A percentile compares a stretch with the other conserved stretches of the same genome.
Evolutionary conservation across 2,888 invertebrate genomes (phyloP).

Genomic region (Apotomis turbidana): DNA sequence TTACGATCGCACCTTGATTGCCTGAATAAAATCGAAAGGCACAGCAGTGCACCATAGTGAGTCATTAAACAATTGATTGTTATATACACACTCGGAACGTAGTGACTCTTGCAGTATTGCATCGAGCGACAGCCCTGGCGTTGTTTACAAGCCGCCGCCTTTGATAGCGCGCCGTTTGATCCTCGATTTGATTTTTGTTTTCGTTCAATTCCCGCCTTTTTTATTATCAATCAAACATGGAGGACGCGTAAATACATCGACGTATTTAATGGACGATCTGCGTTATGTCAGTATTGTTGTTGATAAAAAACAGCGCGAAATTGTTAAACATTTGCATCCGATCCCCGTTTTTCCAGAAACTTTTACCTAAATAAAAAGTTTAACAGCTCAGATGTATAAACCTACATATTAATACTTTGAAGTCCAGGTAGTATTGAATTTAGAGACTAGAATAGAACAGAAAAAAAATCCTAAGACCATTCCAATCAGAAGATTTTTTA

Average conservation of each 20-base stretch:
- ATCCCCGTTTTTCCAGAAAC: neutral
- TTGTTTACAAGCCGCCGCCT: conserved; percentile 53
- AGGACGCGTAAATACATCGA: conserved; percentile 40
- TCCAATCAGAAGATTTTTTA: no score
- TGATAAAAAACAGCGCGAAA: conserved; percentile 30
- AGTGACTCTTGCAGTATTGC: neutral
- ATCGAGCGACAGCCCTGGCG: conserved; percentile 26
- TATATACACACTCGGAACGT: no score
- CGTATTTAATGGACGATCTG: conserved; percentile 40
- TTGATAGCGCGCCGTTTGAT: conserved; percentile 59
- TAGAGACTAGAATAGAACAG: no score
- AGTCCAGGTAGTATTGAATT: no score
- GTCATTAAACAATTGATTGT: no score
- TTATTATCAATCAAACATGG: conserved; percentile 47
- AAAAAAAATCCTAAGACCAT: no score
- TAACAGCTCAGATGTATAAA: neutral
- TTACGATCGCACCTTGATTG: no score
- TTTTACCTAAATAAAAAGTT: neutral
- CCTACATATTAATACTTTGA: no score
- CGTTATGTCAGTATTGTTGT: conserved; percentile 35
- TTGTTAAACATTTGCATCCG: conserved; percentile 30
- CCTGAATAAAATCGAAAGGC: no score
- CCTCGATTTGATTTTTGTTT: conserved; percentile 47
- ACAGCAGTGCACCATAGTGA: no score
- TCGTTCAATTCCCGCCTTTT: conserved; percentile 45